Conservation (phyloP, 2,888 invertebrate genomes). For the Chrysodeixis includens region DNA sequence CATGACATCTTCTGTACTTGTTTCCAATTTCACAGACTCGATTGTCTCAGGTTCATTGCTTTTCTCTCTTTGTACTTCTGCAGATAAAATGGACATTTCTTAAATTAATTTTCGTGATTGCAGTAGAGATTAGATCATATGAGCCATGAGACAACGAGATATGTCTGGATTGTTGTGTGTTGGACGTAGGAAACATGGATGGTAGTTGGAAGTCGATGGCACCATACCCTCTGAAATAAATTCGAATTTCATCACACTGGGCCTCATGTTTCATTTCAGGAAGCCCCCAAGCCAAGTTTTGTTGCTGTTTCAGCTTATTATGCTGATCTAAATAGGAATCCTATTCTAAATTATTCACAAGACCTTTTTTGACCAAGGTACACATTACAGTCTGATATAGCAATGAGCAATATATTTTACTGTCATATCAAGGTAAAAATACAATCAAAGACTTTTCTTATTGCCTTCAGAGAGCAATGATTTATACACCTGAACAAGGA, state of each 20-base stretch:
- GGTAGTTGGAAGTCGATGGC: slow-evolving; percentile 84
- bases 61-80: slow-evolving; percentile 88
- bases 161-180: slow-evolving; percentile 90
- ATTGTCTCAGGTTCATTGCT: slow-evolving; percentile 85
- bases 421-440: too few relatives aligned
- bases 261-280: slow-evolving; percentile 73
- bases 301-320: slow-evolving; percentile 77
- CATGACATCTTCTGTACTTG: slow-evolving; percentile 83
- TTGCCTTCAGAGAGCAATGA: too few relatives aligned
- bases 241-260: slow-evolving; percentile 85
- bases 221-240: slow-evolving; percentile 89
- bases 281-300: slow-evolving; percentile 76
- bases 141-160: slow-evolving; percentile 91
- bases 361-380: background rate
- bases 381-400: background rate
- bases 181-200: slow-evolving; percentile 86
- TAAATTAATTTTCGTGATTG: slow-evolving; percentile 75
- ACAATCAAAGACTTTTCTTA: too few relatives aligned
- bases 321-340: background rate
- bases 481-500: too few relatives aligned
- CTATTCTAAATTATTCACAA: background rate
- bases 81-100: slow-evolving; percentile 86
- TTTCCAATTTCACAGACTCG: slow-evolving; percentile 83
- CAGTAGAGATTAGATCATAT: slow-evolving; percentile 87
- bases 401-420: background rate